Evolutionary conservation across 2,888 invertebrate species (phyloP).

Genomic region (Lycocerus yunnanus): DNA sequence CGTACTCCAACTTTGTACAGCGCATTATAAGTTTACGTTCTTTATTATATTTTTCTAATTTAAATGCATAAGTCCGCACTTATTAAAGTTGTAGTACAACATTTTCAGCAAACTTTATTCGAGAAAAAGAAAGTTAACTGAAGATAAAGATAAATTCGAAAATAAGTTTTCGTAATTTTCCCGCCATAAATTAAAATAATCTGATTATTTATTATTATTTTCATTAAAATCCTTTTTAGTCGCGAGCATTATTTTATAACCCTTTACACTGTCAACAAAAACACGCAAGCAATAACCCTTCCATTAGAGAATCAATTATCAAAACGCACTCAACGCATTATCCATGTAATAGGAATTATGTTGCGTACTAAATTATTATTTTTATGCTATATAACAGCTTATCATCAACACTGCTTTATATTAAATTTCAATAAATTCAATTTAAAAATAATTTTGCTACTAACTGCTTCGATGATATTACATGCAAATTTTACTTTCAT

Average conservation of each 20-base stretch:
- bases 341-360: background rate
- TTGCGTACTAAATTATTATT: background rate
- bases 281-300: background rate
- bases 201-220: background rate
- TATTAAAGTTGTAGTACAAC: background rate
- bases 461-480: background rate
- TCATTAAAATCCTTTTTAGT: background rate
- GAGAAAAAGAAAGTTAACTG: background rate
- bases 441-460: background rate
- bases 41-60: background rate
- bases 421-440: background rate
- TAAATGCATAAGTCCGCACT: background rate
- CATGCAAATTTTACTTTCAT: background rate
- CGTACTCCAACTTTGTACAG: background rate
- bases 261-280: background rate
- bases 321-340: background rate
- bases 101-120: background rate
- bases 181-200: background rate
- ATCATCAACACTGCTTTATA: background rate
- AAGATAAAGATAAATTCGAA: background rate
- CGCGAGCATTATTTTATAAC: background rate
- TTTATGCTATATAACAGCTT: background rate
- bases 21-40: background rate
- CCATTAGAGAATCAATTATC: background rate
- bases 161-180: background rate